phyloP scores from a whole-genome alignment of 2,888 invertebrate species.

The Deilephila elpenor region DNA sequence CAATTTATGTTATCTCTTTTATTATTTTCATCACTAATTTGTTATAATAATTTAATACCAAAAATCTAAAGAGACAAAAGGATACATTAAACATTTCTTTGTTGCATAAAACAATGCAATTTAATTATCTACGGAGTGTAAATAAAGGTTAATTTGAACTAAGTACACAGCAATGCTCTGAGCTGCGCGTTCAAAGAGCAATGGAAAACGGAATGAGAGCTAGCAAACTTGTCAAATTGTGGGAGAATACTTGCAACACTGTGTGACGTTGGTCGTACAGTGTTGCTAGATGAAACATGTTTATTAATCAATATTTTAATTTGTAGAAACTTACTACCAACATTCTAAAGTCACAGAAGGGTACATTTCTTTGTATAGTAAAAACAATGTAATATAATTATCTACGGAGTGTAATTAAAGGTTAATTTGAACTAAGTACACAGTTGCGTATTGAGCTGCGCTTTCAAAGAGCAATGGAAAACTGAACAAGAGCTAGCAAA shows the following conservation, averaged over 20 bases:
- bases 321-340: too few relatives aligned
- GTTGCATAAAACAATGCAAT: background rate
- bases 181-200: constrained; percentile 43
- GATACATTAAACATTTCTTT: background rate
- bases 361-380: background rate
- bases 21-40: too few relatives aligned
- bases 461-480: constrained; percentile 47
- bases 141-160: constrained; percentile 17
- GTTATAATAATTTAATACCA: too few relatives aligned
- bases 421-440: constrained; percentile 16
- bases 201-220: constrained; percentile 47
- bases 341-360: background rate
- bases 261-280: constrained; percentile 3
- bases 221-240: constrained; percentile 46
- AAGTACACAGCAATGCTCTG: constrained; percentile 24
- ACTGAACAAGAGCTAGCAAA: constrained; percentile 45
- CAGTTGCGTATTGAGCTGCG: constrained; percentile 32
- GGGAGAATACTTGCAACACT: constrained; percentile 41
- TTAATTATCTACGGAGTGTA: background rate
- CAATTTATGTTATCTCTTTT: too few relatives aligned
- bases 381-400: background rate
- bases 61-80: background rate
- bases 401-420: constrained; percentile 1
- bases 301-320: too few relatives aligned
- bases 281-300: too few relatives aligned